These are phyloP conservation scores for Microtus obscurus DNA, from an alignment of 2,797 vertebrate species.

Conservation along the genomic window DNA sequence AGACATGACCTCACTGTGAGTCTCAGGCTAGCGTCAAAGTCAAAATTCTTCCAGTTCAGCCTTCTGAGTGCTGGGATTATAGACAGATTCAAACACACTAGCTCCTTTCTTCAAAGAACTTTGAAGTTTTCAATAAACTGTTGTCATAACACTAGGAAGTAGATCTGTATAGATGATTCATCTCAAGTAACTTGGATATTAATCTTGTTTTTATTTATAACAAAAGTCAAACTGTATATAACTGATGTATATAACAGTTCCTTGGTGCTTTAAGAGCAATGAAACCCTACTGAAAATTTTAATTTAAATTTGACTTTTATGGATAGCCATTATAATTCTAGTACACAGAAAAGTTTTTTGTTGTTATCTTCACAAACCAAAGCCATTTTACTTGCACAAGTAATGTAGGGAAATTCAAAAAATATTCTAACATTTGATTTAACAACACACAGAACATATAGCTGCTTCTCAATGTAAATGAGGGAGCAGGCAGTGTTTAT, in stretches of 20 bases:
- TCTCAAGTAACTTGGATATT: background rate
- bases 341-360: background rate
- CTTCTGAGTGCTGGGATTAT: too few species aligned
- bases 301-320: conserved; percentile 58
- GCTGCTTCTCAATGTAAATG: background rate
- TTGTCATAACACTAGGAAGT: background rate
- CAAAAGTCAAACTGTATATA: conserved; percentile 2
- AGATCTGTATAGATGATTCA: background rate
- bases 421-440: conserved; percentile 1
- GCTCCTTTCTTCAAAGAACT: background rate
- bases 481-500: background rate
- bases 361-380: background rate
- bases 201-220: conserved; percentile 34
- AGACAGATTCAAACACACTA: background rate
- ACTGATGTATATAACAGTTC: conserved; percentile 2
- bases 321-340: background rate
- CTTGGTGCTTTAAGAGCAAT: conserved; percentile 11
- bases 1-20: background rate
- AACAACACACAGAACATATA: background rate
- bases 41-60: background rate
- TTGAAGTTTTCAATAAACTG: background rate
- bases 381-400: conserved; percentile 2
- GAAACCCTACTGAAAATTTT: conserved; percentile 27
- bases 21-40: background rate
- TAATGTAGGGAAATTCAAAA: background rate